Base-by-base conservation (phyloP, 1,140 invertebrate species). In the Drosophila insularis region DNA sequence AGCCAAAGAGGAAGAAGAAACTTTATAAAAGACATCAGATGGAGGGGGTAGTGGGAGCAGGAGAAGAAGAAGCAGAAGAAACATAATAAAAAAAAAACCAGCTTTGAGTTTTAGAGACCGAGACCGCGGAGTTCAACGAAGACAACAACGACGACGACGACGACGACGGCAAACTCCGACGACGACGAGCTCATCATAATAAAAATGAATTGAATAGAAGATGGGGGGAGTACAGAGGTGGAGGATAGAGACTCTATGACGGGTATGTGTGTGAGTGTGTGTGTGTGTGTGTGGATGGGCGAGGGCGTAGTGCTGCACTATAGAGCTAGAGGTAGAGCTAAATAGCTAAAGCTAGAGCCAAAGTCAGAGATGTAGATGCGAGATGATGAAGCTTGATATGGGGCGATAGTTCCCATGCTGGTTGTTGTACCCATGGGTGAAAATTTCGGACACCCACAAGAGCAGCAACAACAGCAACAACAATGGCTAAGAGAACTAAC, bases 131-230 rank as follows among this genome's bases (percentile, higher is more conserved):
- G 73, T 64, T 74, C 68, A 71, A 60, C 46, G 73, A 69, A 59
- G 31, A 56, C 73, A 67, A 66, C 74, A 58, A 68, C 63, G 58
- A 50, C 63, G 64, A 69, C 53, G 31, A 56, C 73, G 63, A 66
- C 74, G 58, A 64, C 63, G 58, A 59, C 43, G 67, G 63, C n/a
- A n/a, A 27, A 27, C 27, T 27, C 6, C 50, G 21, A 56, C 73
- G 61, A 66, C 74, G 64, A 74, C 63, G 59, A 66, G 71, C 82
- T 86, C 79, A 86, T 87, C 82, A 86, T 86, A 86, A 86, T 86
- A 81, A 86, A 86, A 86, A 81, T 81, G 82, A 86, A 82, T 86
- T 86, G 82, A 87, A 86, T 86, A 81, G 71, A 81, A 86, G 80
- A 79, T 73, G 60, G 37, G 39, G 32, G 60, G 37, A 50, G 31